A percentile compares a stretch with the other conserved stretches of the same genome.
phyloP scores from a whole-genome alignment of 2,888 invertebrate genomes.

The Dioctria linearis region DNA sequence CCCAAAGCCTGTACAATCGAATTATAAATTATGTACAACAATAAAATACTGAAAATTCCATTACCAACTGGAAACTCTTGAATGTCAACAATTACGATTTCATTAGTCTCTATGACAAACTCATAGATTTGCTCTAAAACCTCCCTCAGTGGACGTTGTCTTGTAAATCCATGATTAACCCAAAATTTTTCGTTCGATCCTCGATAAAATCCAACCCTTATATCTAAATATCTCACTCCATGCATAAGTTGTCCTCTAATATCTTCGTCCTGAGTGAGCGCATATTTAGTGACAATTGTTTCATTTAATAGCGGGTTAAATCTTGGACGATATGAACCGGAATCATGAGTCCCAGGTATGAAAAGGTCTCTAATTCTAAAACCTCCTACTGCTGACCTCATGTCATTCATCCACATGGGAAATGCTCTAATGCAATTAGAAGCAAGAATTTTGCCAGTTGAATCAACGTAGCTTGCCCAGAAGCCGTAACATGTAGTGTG shows the following conservation, averaged over 20 bases:
- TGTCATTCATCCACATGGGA: conserved; percentile 76
- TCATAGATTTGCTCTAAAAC: conserved; percentile 73
- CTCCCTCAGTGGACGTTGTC: conserved; percentile 71
- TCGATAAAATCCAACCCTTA: conserved; percentile 74
- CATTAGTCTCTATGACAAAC: conserved; percentile 74
- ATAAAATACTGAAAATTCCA: too few species aligned
- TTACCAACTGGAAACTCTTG: conserved; percentile 76
- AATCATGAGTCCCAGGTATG: conserved; percentile 81
- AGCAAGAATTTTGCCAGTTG: conserved; percentile 66
- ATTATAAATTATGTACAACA: neutral
- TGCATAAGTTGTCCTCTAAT: conserved; percentile 75
- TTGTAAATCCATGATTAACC: conserved; percentile 74
- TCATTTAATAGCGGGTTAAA: conserved; percentile 68
- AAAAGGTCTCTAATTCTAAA: conserved; percentile 74
- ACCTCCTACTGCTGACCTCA: conserved; percentile 70
- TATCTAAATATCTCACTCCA: conserved; percentile 76
- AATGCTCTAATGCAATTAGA: conserved; percentile 72
- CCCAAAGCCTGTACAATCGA: conserved; percentile 69
- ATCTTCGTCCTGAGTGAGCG: conserved; percentile 75
- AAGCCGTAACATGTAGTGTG: conserved; percentile 68
- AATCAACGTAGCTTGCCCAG: conserved; percentile 69
- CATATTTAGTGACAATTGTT: conserved; percentile 72
- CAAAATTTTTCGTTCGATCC: conserved; percentile 70
- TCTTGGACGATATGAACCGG: conserved; percentile 74
- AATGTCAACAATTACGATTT: conserved; percentile 75